Evolutionary conservation across 2,888 invertebrate species (phyloP).

Genomic region (Nomada ruficornis): DNA sequence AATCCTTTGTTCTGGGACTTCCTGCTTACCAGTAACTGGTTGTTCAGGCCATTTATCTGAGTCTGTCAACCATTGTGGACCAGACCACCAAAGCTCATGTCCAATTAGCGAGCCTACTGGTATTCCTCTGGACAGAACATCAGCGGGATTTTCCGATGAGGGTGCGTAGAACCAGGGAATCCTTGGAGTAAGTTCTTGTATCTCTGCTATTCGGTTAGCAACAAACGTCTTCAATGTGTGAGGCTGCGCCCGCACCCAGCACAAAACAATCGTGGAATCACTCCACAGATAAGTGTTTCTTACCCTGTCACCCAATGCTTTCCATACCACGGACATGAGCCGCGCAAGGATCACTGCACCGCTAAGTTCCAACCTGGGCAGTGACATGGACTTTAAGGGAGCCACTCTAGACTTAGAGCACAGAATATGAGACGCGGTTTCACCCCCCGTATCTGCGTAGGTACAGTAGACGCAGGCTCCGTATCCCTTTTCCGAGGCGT

Average conservation of each 20-base stretch:
- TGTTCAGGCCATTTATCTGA: not conserved
- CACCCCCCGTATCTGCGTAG: too few relatives aligned
- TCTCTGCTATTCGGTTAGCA: not conserved
- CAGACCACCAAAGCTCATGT: not conserved
- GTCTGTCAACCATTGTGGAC: not conserved
- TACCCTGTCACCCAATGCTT: too few relatives aligned
- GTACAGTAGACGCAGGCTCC: not conserved
- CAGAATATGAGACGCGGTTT: too few relatives aligned
- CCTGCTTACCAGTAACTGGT: not conserved
- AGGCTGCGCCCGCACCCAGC: too few relatives aligned
- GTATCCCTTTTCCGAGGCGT: not conserved
- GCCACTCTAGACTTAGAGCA: too few relatives aligned
- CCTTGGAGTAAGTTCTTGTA: not conserved
- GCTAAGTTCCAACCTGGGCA: too few relatives aligned
- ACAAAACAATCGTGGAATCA: too few relatives aligned
- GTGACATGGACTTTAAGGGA: not conserved
- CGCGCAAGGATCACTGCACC: too few relatives aligned
- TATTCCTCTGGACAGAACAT: not conserved
- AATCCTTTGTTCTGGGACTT: not conserved
- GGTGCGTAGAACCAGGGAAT: not conserved
- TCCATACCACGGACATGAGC: too few relatives aligned
- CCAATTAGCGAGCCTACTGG: not conserved
- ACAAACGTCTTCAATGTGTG: constrained; percentile 4
- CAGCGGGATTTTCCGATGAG: not conserved
- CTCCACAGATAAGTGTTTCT: too few relatives aligned